Conservation (phyloP, 2,113 vertebrate genomes). For the Clarias macrocephalus region DNA sequence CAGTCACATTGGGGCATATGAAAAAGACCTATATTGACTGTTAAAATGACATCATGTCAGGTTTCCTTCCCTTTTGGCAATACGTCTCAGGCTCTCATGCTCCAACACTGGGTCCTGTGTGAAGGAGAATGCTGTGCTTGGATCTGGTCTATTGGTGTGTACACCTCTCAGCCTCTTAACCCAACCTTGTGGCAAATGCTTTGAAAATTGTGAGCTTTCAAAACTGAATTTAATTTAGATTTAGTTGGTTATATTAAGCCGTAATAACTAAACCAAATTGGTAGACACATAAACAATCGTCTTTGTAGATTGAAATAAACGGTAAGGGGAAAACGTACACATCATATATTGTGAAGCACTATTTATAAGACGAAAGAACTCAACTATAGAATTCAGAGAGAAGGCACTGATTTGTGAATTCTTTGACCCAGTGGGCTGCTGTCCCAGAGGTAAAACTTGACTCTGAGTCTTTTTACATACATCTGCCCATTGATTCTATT, state of each 20-base stretch:
- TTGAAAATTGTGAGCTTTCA: too few relatives aligned
- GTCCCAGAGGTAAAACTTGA: too few relatives aligned
- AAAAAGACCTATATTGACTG: neutral
- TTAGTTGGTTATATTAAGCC: too few relatives aligned
- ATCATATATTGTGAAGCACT: too few relatives aligned
- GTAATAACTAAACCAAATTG: too few relatives aligned
- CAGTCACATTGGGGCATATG: neutral
- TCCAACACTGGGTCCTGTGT: neutral
- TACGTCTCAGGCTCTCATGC: neutral
- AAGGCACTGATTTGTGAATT: neutral
- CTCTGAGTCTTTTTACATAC: neutral
- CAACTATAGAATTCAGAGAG: neutral
- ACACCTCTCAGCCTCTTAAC: neutral
- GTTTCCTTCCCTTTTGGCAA: neutral
- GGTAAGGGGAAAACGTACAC: too few relatives aligned
- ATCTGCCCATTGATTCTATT: neutral
- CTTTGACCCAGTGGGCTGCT: neutral
- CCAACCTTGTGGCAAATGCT: too few relatives aligned
- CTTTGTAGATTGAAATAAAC: too few relatives aligned
- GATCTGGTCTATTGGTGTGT: neutral
- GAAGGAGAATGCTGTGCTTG: neutral
- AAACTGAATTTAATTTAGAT: too few relatives aligned
- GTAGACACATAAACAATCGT: too few relatives aligned
- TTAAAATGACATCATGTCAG: neutral
- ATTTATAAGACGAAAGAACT: too few relatives aligned